A percentile compares a stretch with the other conserved stretches of the same genome.
phyloP scores from a whole-genome alignment of 1,140 invertebrate genomes.

The Bilobella aurantiaca region DNA sequence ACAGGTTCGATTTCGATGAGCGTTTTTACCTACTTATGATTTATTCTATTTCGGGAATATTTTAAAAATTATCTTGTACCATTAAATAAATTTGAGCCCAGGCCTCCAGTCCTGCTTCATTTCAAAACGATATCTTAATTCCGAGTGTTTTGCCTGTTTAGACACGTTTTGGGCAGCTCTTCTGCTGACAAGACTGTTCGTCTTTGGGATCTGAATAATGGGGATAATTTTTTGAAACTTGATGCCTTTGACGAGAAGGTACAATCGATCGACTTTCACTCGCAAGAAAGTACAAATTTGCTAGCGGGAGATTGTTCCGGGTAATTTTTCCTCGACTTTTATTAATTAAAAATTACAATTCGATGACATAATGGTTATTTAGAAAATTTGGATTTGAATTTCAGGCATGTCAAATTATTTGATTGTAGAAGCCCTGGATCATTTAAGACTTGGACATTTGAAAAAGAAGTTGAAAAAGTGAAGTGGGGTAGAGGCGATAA shows the following conservation, averaged over 20 bases:
- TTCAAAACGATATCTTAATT: no score
- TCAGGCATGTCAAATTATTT: slow-evolving; percentile 54
- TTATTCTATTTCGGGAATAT: no score
- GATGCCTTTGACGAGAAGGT: slow-evolving; percentile 68
- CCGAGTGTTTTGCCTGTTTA: slow-evolving; percentile 37
- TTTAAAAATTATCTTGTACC: no score
- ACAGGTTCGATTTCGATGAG: slow-evolving; percentile 40
- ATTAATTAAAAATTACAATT: no score
- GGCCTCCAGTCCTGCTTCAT: no score
- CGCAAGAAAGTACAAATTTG: slow-evolving; percentile 64
- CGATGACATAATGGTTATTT: background rate
- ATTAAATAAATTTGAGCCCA: no score
- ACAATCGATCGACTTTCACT: slow-evolving; percentile 80
- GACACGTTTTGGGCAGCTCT: slow-evolving; percentile 79
- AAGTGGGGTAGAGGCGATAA: slow-evolving; percentile 68
- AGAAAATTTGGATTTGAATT: slow-evolving; percentile 37
- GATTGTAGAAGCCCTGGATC: slow-evolving; percentile 61
- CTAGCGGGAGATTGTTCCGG: slow-evolving; percentile 62
- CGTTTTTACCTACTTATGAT: no score
- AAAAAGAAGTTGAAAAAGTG: slow-evolving; percentile 77
- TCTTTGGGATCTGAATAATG: slow-evolving; percentile 85
- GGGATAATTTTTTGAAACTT: slow-evolving; percentile 60
- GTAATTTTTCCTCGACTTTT: slow-evolving; percentile 37
- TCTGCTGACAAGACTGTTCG: slow-evolving; percentile 78
- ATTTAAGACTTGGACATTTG: slow-evolving; percentile 57